Base-by-base conservation (phyloP, 2,888 invertebrate genomes). In the Tolmerus cingulatus region DNA sequence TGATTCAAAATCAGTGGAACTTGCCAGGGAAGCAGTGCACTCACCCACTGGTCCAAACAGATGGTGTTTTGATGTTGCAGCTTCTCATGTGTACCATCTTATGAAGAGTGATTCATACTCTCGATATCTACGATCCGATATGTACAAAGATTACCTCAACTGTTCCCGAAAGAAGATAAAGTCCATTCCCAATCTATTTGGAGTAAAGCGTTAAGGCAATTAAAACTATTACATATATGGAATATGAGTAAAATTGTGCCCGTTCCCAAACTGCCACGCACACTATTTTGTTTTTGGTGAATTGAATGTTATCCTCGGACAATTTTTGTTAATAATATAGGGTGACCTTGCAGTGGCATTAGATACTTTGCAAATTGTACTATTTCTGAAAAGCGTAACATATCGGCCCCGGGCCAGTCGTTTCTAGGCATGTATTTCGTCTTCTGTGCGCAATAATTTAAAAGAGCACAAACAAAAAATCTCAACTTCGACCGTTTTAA, bases 81-180 rank as follows among this genome's bases (percentile, higher is more conserved):
- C 98, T 93, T 98, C 98, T 8, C 99, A 99, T 93, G 99, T 99
- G 57, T 99, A 99, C 93, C 98, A 99, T 91, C 94, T 99, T 90
- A 99, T 99, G 99, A 99, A 99, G 92, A 98, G 98, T 89, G 99
- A 99, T 93, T 98, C 98, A 91, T 99, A 99, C 92, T 98, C 98
- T 86, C 95, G 99, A 90, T 99, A 99, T 92, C 94, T 99, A 86
- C 96, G 99, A 89, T 99, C 99, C 0, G 99, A 99, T 90, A 98
- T 98, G 97, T 99, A 99, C 93, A 98, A 98, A 94, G 99, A 99
- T 90, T 98, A 97, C 92, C 94, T 99, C 88, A 98, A 97, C 92
- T 98, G 98, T 89, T 97, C 98, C 89, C 97, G 98, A 94, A 99
- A 99, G 94, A 99, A 99, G 96, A 98, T 98, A 94, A 93, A 93